Evolutionary conservation across 2,888 invertebrate genomes (phyloP).

Genomic region (Acanthosoma haemorrhoidale): DNA sequence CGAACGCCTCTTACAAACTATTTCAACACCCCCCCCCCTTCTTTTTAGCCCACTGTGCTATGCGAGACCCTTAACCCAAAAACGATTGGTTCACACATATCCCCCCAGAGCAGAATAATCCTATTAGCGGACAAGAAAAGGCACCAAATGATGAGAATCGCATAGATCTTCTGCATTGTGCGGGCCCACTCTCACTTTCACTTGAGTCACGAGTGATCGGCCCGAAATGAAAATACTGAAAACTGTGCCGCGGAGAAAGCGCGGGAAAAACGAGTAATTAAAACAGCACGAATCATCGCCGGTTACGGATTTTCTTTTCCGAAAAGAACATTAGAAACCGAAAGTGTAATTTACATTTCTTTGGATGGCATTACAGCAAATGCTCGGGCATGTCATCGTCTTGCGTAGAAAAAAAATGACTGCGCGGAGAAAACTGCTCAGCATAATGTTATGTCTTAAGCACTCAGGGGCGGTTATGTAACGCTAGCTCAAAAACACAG

Average conservation of each 20-base stretch:
- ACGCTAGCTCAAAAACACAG: no score
- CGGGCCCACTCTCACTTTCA: conserved; percentile 6
- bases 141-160: background rate
- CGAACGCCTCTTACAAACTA: no score
- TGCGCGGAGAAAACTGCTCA: no score
- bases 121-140: no score
- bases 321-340: background rate
- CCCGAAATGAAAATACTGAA: background rate
- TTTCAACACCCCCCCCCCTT: no score
- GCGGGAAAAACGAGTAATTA: conserved; percentile 1
- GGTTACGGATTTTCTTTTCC: background rate
- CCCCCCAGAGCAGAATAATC: no score
- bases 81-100: no score
- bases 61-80: no score
- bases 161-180: background rate
- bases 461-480: no score
- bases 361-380: background rate
- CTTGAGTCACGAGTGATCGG: background rate
- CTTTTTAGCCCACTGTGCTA: no score
- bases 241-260: background rate
- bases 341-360: background rate
- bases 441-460: no score
- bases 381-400: background rate
- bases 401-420: no score
- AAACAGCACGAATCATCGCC: background rate